A percentile compares a stretch with the other conserved stretches of the same genome.
phyloP scores from a whole-genome alignment of 2,113 vertebrate genomes.

The Tachysurus vachellii region DNA sequence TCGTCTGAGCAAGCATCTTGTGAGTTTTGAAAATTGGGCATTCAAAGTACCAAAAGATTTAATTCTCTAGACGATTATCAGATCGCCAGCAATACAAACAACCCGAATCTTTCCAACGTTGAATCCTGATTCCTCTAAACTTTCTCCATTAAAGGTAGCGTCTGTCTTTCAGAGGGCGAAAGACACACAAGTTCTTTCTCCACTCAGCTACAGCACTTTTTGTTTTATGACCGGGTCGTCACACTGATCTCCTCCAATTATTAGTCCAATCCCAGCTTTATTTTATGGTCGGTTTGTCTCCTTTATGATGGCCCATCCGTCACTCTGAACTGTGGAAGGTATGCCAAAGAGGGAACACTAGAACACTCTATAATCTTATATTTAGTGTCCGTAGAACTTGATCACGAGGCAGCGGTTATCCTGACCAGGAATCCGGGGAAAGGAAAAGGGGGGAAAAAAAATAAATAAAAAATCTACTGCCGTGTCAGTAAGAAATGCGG shows the following conservation, averaged over 20 bases:
- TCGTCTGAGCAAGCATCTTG: background rate
- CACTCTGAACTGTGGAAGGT: background rate
- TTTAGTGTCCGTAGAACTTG: background rate
- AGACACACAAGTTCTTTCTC: background rate
- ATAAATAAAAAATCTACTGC: too few species aligned
- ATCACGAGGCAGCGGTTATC: background rate
- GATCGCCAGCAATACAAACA: background rate
- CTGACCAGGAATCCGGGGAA: too few species aligned
- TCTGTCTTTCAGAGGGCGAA: background rate
- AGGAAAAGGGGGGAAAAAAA: too few species aligned
- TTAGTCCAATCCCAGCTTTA: constrained; percentile 36
- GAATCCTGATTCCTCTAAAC: background rate
- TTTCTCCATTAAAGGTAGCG: background rate
- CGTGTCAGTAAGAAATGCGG: background rate
- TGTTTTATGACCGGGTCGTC: constrained; percentile 43
- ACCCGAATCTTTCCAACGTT: background rate
- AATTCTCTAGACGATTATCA: background rate
- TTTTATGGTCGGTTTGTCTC: constrained; percentile 49
- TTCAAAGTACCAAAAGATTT: background rate
- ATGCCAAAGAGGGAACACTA: background rate
- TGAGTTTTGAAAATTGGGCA: background rate
- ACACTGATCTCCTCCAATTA: constrained; percentile 38
- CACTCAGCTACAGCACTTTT: constrained; percentile 42
- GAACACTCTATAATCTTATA: background rate
- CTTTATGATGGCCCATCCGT: constrained; percentile 40